Conservation (phyloP, 2,888 invertebrate species). For the Trypoxylon attenuatum region DNA sequence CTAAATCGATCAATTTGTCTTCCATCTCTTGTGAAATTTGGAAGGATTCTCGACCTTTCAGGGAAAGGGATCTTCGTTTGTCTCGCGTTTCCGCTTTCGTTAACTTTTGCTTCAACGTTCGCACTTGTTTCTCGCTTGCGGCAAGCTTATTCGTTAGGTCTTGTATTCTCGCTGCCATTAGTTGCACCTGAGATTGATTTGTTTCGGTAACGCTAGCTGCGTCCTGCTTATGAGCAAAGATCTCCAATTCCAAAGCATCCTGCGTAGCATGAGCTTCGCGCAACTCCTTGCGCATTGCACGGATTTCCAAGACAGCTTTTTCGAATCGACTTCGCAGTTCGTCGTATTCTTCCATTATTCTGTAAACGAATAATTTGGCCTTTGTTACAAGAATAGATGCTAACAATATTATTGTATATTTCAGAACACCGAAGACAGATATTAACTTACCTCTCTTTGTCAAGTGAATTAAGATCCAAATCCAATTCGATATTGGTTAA, state of each 20-base stretch:
- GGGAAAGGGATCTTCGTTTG: slow-evolving; percentile 86
- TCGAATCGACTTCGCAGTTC: slow-evolving; percentile 86
- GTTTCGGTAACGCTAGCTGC: slow-evolving; percentile 81
- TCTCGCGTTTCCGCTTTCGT: slow-evolving; percentile 86
- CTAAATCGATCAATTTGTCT: slow-evolving; percentile 87
- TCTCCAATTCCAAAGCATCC: slow-evolving; percentile 87
- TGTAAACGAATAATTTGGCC: slow-evolving; percentile 61
- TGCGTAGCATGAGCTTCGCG: slow-evolving; percentile 87
- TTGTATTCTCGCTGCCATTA: slow-evolving; percentile 89
- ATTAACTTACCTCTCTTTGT: slow-evolving; percentile 78
- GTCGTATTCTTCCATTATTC: slow-evolving; percentile 86
- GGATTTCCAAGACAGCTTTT: slow-evolving; percentile 88
- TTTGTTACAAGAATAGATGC: no score
- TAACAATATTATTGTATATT: neutral
- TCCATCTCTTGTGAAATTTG: slow-evolving; percentile 89
- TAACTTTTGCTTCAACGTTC: slow-evolving; percentile 86
- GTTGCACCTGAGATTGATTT: slow-evolving; percentile 83
- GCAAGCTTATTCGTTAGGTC: slow-evolving; percentile 89
- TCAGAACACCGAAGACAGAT: no score
- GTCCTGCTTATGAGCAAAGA: slow-evolving; percentile 84
- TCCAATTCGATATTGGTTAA: slow-evolving; percentile 87
- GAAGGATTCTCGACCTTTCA: slow-evolving; percentile 89
- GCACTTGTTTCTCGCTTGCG: slow-evolving; percentile 87
- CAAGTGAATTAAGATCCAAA: slow-evolving; percentile 83
- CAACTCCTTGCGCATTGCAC: slow-evolving; percentile 87